Evolutionary conservation across 2,797 vertebrate species (phyloP), one percentile per base, ranked within the genome.

Genomic region (Pogonophryne albipinna): DNA sequence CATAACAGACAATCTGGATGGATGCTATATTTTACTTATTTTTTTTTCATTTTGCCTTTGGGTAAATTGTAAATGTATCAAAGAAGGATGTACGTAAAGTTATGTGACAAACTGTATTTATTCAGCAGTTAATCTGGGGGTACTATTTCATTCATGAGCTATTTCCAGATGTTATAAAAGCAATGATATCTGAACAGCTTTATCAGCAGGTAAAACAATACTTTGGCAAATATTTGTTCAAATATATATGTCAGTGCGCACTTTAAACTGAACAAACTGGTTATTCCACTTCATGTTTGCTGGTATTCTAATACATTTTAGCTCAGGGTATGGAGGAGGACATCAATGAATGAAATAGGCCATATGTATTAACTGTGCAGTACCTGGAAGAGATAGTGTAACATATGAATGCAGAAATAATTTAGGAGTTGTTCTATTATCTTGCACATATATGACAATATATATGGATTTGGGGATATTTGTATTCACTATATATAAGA

Each of bases 401-500:
- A 85, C 79, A 91, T 92, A 92, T 76, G 86, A 88, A 92, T 89
- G 84, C 90, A 82, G 79, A 90, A 79, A 80, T 75, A 53, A 85
- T 78, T 74, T 79, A 77, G 60, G 76, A 88, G 76, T 72, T 85
- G 77, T 87, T 92, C 83, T 82, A 89, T 94, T 92, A 91, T 90
- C 82, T 86, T 88, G 86, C 88, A 90, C 87, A 92, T 85, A 76
- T 78, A 90, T 83, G 65, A 83, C 42, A 80, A 71, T 85, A 89
- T 91, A 89, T 76, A 88, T 92, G 90, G 83, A 90, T 91, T 91
- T 92, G 76, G 89, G 88, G 87, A 93, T 93, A 93, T 95, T 96
- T 96, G 87, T 95, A 95, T 92, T 93, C 87, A 92, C 80, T 90
- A 80, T 92, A 93, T 90, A 84, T 91, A 92, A 79, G 78, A 90